Conservation (phyloP, 1,140 invertebrate genomes). For the Trichonephila clavipes region DNA sequence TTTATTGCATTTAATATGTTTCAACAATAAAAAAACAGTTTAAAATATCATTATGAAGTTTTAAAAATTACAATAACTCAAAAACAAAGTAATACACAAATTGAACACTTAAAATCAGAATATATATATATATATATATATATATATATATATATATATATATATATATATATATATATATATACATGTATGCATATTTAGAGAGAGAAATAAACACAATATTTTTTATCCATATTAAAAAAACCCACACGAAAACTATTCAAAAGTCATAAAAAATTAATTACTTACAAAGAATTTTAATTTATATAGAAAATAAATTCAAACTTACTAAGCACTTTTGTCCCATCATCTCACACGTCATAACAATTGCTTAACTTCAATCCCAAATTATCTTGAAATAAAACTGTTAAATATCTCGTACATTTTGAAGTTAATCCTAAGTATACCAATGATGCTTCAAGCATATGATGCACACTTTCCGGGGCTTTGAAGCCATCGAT, state of each 20-base stretch:
- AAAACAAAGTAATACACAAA: background rate
- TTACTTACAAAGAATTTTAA: background rate
- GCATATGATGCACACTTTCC: background rate
- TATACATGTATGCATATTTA: too few species aligned
- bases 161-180: background rate
- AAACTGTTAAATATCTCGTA: background rate
- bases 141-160: too few species aligned
- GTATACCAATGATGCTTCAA: background rate
- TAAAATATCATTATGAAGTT: too few species aligned
- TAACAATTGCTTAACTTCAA: background rate
- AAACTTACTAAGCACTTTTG: slow-evolving; percentile 52
- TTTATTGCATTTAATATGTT: too few species aligned
- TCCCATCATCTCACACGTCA: slow-evolving; percentile 40
- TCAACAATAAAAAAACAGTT: too few species aligned
- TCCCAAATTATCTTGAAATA: background rate
- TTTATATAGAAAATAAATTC: background rate
- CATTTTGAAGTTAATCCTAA: slow-evolving; percentile 4
- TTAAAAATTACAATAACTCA: background rate
- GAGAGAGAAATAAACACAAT: too few species aligned
- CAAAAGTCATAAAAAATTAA: background rate
- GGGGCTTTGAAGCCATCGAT: background rate
- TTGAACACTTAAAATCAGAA: background rate
- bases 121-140: background rate
- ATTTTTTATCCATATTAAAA: too few species aligned
- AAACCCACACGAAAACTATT: background rate